Evolutionary conservation across 2,113 vertebrate genomes (phyloP), one percentile per base, ranked within the genome.

Genomic region (Ctenomys sociabilis): DNA sequence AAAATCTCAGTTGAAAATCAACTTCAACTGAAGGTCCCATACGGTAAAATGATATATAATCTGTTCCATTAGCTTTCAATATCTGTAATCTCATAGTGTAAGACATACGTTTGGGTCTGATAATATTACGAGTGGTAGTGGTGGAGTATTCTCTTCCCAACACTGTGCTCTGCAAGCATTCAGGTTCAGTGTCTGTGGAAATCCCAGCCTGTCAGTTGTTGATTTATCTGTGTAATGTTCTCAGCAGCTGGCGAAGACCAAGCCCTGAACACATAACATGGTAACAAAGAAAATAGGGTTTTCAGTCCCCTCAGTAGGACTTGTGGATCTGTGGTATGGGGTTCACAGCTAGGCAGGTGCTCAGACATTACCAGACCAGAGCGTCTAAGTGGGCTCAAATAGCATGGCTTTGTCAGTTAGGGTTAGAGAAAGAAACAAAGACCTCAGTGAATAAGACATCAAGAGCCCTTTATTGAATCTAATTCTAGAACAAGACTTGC

Each of bases 51-150:
- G 49, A 32, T 77, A 22, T 91, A 28, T 43, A 96, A 94, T 96
- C 98, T 96, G 91, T 95, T 98, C 95, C 96, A 95, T 97, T 97
- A 96, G 93, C 85, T 96, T 97, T 97, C 95, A 98, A 97, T 97
- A 77, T 5, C 96, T 97, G 84, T 96, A 77, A 95, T 96, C 98
- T 95, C 52, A 92, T 85, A 85, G 92, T 64, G 91, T 96, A 97
- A 72, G 77, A 96, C 11, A 93, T 94, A 91, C 88, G 35, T 52
- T 93, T 7, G 81, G 63, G 64, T 93, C n/a, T 96, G 95, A 95
- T 40, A 30, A 97, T 61, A 93, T 96, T 0, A 30, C 87, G 96
- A 98, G 89, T 30, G 92, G 88, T 54, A 66, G 77, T 80, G 94
- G 97, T 96, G 96, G 40, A 17, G 26, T n/a, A 73, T 32, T 21